Base-by-base conservation (phyloP, 2,113 vertebrate species). In the Aldabrachelys gigantea region DNA sequence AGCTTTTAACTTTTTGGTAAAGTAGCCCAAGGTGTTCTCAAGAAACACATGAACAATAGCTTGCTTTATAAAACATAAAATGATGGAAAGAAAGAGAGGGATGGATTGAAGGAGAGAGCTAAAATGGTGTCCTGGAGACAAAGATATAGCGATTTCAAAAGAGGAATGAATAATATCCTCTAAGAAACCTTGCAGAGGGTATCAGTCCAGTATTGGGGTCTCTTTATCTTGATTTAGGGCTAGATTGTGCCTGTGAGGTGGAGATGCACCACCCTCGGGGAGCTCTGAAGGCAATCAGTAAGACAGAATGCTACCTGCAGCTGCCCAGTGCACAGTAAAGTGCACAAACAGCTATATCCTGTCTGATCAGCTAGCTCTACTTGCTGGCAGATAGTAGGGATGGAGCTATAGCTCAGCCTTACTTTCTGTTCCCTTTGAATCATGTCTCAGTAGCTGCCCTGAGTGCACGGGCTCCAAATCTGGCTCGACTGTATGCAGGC, bases 41-140 rank as follows among this genome's bases (percentile, higher is more conserved):
- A 96, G 87, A 95, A 84, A 53, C 86, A 89, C 53, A 72, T 82
- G 95, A 90, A 90, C 78, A 96, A 95, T 79, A 89, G 52, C 84
- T 89, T 93, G 90, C 96, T 93, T 97, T 96, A 94, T 96, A 93
- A 93, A 97, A 93, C 49, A 72, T 80, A 84, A 96, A 92, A 92
- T 89, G 89, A 93, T 50, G 16, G 85, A 91, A 69, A 91, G 90
- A 91, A 85, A 44, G 52, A 89, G 52, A 80, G 59, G 11, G 12
- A 25, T 2, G 7, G 24, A 44, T 14, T 27, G n/a, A 38, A 35
- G n/a, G 53, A 50, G 87, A 25, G 1, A 53, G 84, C 24, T 16
- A 7, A 89, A 92, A 89, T 89, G 0, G 53, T 83, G 3, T 47
- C 82, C 84, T 96, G 54, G 38, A 89, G 6, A 29, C 24, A 47